phyloP scores from a whole-genome alignment of 2,888 invertebrate genomes.

The Cerastoderma edule region DNA sequence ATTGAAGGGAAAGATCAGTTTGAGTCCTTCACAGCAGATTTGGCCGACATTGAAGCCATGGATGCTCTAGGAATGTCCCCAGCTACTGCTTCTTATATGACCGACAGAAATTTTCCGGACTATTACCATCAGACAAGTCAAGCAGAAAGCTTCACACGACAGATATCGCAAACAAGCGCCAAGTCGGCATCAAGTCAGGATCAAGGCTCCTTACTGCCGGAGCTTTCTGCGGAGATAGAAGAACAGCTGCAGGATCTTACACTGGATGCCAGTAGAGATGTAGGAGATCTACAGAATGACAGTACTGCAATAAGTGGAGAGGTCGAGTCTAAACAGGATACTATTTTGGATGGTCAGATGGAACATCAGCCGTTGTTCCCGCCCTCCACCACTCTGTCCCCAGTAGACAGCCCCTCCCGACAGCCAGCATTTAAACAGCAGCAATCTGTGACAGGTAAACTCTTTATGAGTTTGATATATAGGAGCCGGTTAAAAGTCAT shows the following conservation, averaged over 20 bases:
- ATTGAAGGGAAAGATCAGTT: constrained; percentile 71
- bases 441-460: background rate
- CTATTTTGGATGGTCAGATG: constrained; percentile 28
- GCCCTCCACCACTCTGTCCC: constrained; percentile 70
- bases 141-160: constrained; percentile 52
- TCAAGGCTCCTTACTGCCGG: background rate
- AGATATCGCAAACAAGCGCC: constrained; percentile 51
- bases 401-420: constrained; percentile 71
- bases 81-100: constrained; percentile 56
- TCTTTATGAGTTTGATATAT: background rate
- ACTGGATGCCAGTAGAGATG: constrained; percentile 12
- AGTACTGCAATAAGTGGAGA: background rate
- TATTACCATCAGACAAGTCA: constrained; percentile 59
- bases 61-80: constrained; percentile 66
- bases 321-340: background rate
- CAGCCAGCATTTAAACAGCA: constrained; percentile 49
- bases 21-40: constrained; percentile 77
- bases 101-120: constrained; percentile 48
- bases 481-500: too few species aligned
- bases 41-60: constrained; percentile 59
- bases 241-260: constrained; percentile 5
- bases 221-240: background rate
- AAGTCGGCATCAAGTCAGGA: constrained; percentile 37
- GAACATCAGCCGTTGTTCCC: constrained; percentile 59
- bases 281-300: constrained; percentile 8